These are phyloP conservation scores for Propsilocerus akamusi DNA, from an alignment of 1,140 invertebrate genomes.

Conservation along the genomic window DNA sequence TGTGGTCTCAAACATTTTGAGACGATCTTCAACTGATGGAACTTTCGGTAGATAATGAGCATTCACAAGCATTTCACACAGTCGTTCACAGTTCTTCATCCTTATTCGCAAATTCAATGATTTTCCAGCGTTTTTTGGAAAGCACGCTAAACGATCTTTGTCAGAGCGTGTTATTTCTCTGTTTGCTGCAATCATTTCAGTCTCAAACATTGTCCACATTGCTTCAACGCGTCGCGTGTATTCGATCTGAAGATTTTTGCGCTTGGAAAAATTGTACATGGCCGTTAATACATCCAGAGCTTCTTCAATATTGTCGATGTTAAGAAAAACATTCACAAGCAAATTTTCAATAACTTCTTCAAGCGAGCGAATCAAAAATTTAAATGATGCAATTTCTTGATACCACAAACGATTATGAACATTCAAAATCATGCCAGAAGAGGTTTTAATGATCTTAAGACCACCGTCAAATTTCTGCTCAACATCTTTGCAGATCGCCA, in stretches of 20 bases:
- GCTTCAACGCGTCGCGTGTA: constrained; percentile 40
- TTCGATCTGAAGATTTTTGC: constrained; percentile 37
- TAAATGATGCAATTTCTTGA: constrained; percentile 12
- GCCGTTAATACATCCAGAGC: constrained; percentile 46
- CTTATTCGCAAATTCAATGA: constrained; percentile 41
- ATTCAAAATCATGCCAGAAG: constrained; percentile 45
- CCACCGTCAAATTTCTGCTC: constrained; percentile 52
- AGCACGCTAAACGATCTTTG: constrained; percentile 35
- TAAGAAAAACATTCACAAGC: constrained; percentile 41
- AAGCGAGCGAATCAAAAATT: constrained; percentile 39
- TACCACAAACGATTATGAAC: constrained; percentile 30
- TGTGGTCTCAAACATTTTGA: not conserved
- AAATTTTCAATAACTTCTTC: constrained; percentile 53
- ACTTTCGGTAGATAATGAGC: not conserved
- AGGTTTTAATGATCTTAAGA: constrained; percentile 35
- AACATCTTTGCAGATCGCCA: constrained; percentile 46
- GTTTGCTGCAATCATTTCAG: constrained; percentile 56
- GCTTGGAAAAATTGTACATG: constrained; percentile 45
- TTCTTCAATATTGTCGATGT: constrained; percentile 50
- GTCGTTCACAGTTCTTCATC: constrained; percentile 15
- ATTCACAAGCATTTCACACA: not conserved
- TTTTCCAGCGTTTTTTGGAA: constrained; percentile 50
- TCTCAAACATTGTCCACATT: constrained; percentile 51
- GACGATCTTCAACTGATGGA: not conserved
- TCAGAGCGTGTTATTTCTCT: constrained; percentile 43